phyloP scores from a whole-genome alignment of 2,797 vertebrate species.

The Caiman crocodilus region DNA sequence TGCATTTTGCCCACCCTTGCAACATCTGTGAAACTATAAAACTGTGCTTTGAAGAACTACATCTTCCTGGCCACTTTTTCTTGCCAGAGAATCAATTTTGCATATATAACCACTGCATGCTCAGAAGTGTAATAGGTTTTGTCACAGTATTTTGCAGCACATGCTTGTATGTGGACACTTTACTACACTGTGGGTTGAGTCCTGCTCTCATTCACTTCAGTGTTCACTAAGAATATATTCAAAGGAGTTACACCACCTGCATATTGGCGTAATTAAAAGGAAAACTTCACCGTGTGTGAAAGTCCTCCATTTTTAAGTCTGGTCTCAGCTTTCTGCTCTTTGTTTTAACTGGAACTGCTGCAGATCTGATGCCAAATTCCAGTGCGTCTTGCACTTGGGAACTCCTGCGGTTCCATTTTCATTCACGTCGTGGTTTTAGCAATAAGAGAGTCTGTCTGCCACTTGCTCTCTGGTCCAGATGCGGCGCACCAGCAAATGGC shows the following conservation, averaged over 20 bases:
- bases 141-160: neutral
- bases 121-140: constrained; percentile 34
- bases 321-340: neutral
- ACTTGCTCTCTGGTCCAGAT: neutral
- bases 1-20: too few species aligned
- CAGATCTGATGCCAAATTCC: too few species aligned
- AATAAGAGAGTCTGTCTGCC: too few species aligned
- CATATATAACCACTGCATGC: constrained; percentile 16
- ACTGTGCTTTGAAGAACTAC: constrained; percentile 16
- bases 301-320: neutral
- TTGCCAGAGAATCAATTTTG: constrained; percentile 24
- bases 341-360: neutral
- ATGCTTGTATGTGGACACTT: neutral
- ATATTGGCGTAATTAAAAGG: neutral
- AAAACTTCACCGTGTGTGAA: neutral
- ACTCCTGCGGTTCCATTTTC: too few species aligned
- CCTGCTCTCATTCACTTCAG: neutral
- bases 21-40: too few species aligned
- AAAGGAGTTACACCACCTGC: neutral
- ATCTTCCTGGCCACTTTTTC: neutral
- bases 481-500: constrained; percentile 29
- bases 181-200: neutral
- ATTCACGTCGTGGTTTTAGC: too few species aligned
- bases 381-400: too few species aligned
- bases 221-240: neutral